Evolutionary conservation across 2,888 invertebrate species (phyloP).

Genomic region (Melanargia galathea): DNA sequence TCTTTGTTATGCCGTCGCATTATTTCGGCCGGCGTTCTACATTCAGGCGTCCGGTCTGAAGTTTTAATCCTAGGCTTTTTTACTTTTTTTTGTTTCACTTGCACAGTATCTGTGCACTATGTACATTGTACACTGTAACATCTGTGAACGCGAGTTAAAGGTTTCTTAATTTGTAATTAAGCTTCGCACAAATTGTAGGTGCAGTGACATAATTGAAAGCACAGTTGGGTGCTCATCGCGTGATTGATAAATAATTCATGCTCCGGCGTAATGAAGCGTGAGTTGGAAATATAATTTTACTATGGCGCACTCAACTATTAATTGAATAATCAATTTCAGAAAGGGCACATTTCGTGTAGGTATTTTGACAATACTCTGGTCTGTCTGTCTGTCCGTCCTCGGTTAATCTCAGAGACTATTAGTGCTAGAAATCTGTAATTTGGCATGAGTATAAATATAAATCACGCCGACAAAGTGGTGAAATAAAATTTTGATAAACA

Average conservation of each 20-base stretch:
- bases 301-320: no score
- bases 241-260: slow-evolving; percentile 7
- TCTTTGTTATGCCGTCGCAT: background rate
- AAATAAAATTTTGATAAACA: no score
- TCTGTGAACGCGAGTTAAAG: background rate
- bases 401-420: no score
- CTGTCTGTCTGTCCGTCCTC: no score
- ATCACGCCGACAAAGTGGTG: no score
- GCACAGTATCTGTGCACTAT: background rate
- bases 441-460: no score
- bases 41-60: background rate
- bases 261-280: background rate
- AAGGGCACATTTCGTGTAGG: no score
- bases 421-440: no score
- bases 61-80: slow-evolving; percentile 1
- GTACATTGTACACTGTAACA: background rate
- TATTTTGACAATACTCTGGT: no score
- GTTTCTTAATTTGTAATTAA: background rate
- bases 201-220: background rate
- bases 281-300: slow-evolving; percentile 1
- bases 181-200: background rate
- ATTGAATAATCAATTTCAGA: no score
- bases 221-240: background rate
- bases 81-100: background rate
- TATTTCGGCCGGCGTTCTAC: background rate